Evolutionary conservation across 92 coral and sea anemone genomes (phyloP).

Genomic region (Nematostella vectensis): DNA sequence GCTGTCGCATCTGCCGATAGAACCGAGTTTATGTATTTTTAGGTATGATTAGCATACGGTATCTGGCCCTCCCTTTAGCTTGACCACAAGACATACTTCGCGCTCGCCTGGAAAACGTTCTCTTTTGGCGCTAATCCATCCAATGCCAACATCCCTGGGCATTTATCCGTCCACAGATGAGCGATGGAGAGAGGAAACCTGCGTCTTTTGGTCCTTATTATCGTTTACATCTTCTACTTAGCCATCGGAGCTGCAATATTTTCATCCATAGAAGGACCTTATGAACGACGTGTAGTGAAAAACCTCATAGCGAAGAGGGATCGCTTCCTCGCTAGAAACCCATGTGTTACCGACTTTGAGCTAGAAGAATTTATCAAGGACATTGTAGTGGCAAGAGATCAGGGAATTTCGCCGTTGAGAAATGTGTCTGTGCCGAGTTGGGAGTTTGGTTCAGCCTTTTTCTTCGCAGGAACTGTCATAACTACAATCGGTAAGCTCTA

Average conservation of each 20-base stretch:
- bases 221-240: conserved; percentile 78
- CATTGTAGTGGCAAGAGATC: conserved; percentile 72
- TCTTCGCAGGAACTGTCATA: conserved; percentile 91
- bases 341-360: conserved; percentile 70
- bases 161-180: not conserved
- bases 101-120: no score
- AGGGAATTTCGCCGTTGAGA: conserved; percentile 66
- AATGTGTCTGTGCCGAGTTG: conserved; percentile 74
- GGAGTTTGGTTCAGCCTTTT: conserved; percentile 92
- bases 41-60: no score
- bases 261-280: conserved; percentile 96
- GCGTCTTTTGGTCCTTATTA: conserved; percentile 55
- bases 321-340: conserved; percentile 67
- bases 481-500: conserved; percentile 88
- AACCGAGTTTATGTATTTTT: no score
- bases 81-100: no score
- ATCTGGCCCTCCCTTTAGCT: no score
- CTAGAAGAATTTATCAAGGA: conserved; percentile 64
- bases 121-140: no score
- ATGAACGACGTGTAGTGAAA: conserved; percentile 61
- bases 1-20: no score
- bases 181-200: conserved; percentile 84
- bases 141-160: no score
- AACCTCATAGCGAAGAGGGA: conserved; percentile 54
- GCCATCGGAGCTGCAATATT: conserved; percentile 93